Conservation (phyloP, 2,888 invertebrate genomes). For the Netelia virgata region DNA sequence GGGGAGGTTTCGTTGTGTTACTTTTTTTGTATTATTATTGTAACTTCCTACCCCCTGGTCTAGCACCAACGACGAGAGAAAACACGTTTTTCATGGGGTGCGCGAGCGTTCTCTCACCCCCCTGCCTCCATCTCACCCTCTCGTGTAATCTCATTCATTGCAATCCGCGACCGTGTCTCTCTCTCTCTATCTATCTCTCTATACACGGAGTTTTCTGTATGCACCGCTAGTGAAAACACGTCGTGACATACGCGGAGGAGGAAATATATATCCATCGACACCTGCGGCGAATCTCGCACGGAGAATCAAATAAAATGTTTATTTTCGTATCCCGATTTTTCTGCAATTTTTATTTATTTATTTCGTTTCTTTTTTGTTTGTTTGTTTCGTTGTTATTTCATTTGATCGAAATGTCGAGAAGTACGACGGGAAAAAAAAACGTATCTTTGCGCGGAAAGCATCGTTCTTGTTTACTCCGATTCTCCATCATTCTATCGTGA, state of each 20-base stretch:
- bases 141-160: constrained; percentile 58
- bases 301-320: constrained; percentile 4
- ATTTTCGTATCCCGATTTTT: constrained; percentile 14
- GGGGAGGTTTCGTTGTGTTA: constrained; percentile 3
- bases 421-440: too few relatives aligned
- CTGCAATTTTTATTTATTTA: constrained; percentile 15
- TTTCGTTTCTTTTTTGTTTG: background rate
- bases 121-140: background rate
- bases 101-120: background rate
- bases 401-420: too few relatives aligned
- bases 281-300: constrained; percentile 12
- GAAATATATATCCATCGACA: constrained; percentile 35
- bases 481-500: too few relatives aligned
- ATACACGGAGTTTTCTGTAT: constrained; percentile 9
- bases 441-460: too few relatives aligned
- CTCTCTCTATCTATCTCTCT: background rate
- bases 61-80: constrained; percentile 4
- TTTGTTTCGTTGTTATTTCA: too few relatives aligned
- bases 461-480: too few relatives aligned
- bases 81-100: constrained; percentile 27
- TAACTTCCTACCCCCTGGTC: background rate
- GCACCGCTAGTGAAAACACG: constrained; percentile 20
- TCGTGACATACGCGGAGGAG: background rate
- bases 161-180: constrained; percentile 22
- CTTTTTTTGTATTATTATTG: background rate